A percentile compares a stretch with the other conserved stretches of the same genome.
Evolutionary conservation across 2,888 invertebrate species (phyloP).

Genomic region (Chirona hameri): DNA sequence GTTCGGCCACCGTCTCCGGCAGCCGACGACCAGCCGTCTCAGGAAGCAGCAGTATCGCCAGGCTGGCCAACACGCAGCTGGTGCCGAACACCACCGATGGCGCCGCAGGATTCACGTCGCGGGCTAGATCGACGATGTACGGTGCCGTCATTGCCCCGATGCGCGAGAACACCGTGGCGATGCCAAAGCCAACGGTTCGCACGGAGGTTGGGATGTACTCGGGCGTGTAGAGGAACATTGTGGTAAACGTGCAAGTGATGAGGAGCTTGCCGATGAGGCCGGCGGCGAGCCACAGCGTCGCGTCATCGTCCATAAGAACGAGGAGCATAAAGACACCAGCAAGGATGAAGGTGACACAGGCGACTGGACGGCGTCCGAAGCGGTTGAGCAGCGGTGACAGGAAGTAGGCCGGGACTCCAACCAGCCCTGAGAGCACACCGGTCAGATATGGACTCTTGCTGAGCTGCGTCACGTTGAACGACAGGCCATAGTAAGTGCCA

Average conservation of each 20-base stretch:
- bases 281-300: not conserved
- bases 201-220: no score
- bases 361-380: not conserved
- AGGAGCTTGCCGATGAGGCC: not conserved
- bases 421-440: not conserved
- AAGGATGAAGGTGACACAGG: not conserved
- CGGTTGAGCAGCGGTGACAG: not conserved
- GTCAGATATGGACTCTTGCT: no score
- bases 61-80: no score
- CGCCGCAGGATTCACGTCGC: no score
- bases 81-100: no score
- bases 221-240: constrained; percentile 41
- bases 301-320: not conserved
- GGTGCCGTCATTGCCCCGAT: no score
- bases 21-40: no score
- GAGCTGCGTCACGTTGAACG: not conserved
- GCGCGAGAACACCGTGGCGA: constrained; percentile 36
- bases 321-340: not conserved
- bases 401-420: not conserved
- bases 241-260: not conserved
- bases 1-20: no score
- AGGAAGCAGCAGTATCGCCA: no score
- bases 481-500: not conserved
- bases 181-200: constrained; percentile 42
- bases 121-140: no score